A percentile compares a stretch with the other conserved stretches of the same genome.
phyloP scores from a whole-genome alignment of 2,113 vertebrate species.

The Castor canadensis region DNA sequence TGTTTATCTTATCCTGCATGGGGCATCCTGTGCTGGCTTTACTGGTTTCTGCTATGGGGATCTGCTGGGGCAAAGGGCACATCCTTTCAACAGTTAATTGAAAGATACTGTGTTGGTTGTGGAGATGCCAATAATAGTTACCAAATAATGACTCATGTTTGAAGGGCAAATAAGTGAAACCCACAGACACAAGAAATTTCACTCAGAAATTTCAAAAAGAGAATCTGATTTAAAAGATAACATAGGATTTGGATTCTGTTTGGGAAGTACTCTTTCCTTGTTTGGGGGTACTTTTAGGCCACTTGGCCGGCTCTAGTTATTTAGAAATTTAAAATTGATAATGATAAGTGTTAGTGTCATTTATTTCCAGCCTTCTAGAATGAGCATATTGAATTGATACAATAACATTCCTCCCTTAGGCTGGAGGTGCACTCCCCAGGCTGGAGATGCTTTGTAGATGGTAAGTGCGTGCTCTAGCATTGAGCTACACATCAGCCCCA shows the following conservation, averaged over 20 bases:
- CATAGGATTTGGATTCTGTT: not conserved
- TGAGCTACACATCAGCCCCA: not conserved
- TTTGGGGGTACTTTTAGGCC: not conserved
- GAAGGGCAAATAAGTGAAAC: not conserved
- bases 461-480: not conserved
- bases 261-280: not conserved
- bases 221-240: not conserved
- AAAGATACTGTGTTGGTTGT: not conserved
- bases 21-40: no score
- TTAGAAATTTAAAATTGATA: not conserved
- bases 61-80: no score
- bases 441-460: no score
- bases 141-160: not conserved
- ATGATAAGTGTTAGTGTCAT: not conserved
- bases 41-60: no score
- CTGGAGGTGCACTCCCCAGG: not conserved
- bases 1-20: no score
- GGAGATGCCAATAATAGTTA: not conserved
- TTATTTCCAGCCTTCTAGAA: not conserved
- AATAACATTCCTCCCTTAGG: not conserved
- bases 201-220: not conserved
- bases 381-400: not conserved
- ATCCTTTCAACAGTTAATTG: no score
- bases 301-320: not conserved
- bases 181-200: not conserved